Evolutionary conservation across 2,113 vertebrate species (phyloP), one percentile per base, ranked within the genome.

Genomic region (Hystrix cristata): DNA sequence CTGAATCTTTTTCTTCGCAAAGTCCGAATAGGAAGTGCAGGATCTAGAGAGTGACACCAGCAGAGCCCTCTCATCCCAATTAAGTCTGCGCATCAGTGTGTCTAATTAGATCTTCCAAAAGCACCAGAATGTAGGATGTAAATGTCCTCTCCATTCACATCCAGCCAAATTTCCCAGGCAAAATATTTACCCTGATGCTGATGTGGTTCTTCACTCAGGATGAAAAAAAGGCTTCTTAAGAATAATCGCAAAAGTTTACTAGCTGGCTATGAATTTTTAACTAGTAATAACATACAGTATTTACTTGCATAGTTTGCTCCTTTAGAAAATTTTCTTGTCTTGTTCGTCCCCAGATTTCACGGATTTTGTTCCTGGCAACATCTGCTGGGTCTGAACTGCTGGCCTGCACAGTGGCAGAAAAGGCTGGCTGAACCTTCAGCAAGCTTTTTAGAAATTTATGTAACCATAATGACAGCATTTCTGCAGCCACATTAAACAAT

Each of bases 111-210:
- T n/a, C 79, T 80, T 95, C 46, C 0, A 4, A 34, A 95, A 76
- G 84, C 1, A 14, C 87, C 78, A 64, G 78, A 69, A 89, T 0
- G 0, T 31, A 86, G 93, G 86, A n/a, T 74, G 51, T 23, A 53
- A 91, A 74, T 80, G 74, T 57, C 90, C 60, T 85, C 85, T 88
- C 78, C 94, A 38, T 65, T 95, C 91, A 76, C 51, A 80, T 74
- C 38, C 51, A 71, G 72, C 29, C 80, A 55, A 67, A 74, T 92
- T 87, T 83, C 90, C 83, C 51, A 93, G 84, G 81, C 76, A 88
- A 95, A 94, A 90, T 92, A 97, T 88, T 92, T 90, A 67, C 80
- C 64, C 46, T 80, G 94, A 85, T 81, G 95, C 80, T 72, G 65
- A 93, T 31, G 64, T 43, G 83, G 81, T 71, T 96, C 19, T 93